Evolutionary conservation across 1,140 invertebrate genomes (phyloP).

Genomic region (Temnothorax curvispinosus): DNA sequence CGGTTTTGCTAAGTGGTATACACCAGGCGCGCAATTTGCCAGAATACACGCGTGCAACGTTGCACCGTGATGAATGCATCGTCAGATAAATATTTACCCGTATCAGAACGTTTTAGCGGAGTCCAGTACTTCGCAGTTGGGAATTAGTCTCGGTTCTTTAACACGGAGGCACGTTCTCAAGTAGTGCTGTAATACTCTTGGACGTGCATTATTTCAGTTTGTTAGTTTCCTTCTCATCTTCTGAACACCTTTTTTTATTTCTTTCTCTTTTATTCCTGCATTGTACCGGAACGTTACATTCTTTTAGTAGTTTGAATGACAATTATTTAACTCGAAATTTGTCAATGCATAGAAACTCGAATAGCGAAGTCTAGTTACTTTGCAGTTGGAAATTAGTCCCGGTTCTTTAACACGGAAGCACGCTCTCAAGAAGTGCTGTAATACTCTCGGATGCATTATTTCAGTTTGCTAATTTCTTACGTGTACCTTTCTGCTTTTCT

Average conservation of each 20-base stretch:
- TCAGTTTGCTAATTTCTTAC: neutral
- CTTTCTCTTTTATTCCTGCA: neutral
- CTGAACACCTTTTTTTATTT: no score
- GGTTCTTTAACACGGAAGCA: neutral
- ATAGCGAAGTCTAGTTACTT: neutral
- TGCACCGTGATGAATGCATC: conserved; percentile 18
- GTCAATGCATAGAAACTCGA: neutral
- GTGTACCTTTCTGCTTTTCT: neutral
- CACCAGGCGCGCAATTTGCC: conserved; percentile 65
- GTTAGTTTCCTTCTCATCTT: neutral
- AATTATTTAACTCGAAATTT: neutral
- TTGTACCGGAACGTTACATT: neutral
- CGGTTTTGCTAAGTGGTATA: conserved; percentile 67
- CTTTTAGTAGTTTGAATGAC: neutral
- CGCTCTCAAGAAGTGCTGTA: neutral
- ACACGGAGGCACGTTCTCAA: neutral
- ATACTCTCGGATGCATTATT: neutral
- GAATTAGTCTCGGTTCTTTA: neutral
- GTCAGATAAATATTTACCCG: conserved; percentile 46
- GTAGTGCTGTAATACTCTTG: neutral
- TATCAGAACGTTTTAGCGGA: neutral
- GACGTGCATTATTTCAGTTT: neutral
- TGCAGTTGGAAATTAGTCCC: neutral
- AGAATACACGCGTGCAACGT: conserved; percentile 36
- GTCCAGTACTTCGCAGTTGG: neutral